Evolutionary conservation across 2,888 invertebrate genomes (phyloP), one percentile per base, ranked within the genome.

Genomic region (Dynastes tityus): DNA sequence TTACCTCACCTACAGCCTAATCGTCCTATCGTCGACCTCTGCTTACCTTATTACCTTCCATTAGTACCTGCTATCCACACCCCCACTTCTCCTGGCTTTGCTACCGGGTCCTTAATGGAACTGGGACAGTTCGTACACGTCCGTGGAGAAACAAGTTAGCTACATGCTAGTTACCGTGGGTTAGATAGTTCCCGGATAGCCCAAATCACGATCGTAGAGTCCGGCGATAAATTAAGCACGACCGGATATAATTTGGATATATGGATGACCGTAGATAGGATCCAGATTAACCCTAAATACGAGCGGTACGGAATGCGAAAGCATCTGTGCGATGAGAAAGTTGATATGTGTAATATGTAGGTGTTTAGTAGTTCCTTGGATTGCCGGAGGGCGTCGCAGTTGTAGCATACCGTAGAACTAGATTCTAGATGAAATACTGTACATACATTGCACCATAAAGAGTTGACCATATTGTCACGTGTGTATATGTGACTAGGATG

Each of bases 151-250:
- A n/a, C 16, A 5, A 8, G n/a, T 13, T n/a, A 6, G 45, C 45
- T 45, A 9, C 45, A 9, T 45, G 45, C 45, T 45, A 55, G 55
- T n/a, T 55, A 6, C 22, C 55, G 55, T 16, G 55, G 6, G 16
- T 6, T 37, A n/a, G 55, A n/a, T 55, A 13, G 55, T 22, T 53
- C n/a, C 53, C 13, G 53, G 64, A 65, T 40, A 40, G 37, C 40
- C 37, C n/a, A 65, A 65, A 40, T 65, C 73, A 29, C 73, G 73
- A 55, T 73, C 29, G 73, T 73, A 32, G 73, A 55, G 73, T 81
- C 80, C 79, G 76, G 64, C 80, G 76, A 79, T 81, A 81, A 81
- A 81, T 81, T 80, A 81, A 79, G 71, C 81, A 78, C 79, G 75
- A 67, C 70, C 32, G 78, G 76, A 77, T 75, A 76, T 80, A 80